Evolutionary conservation across 2,888 invertebrate species (phyloP), one percentile per base, ranked within the genome.

Genomic region (Acleris cristana): DNA sequence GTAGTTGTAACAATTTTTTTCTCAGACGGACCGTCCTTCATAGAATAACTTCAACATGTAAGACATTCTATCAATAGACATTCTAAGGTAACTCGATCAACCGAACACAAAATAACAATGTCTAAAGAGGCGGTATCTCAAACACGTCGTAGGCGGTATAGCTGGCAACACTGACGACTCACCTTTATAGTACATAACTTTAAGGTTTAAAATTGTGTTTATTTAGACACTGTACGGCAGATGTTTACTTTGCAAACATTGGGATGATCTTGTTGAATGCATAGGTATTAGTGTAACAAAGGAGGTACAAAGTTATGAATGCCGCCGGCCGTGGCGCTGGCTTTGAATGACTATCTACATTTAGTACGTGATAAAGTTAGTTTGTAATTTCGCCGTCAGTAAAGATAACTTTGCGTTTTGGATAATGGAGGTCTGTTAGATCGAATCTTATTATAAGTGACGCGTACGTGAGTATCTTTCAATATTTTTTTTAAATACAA

Each of bases 391-490:
- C 18, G 21, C n/a, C 10, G 18, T 0, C 23, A 52, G 56, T n/a
- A 34, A 56, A 48, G 12, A 8, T 34, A 66, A 45, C 23, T 66
- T 66, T 51, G 66, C 48, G 56, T 57, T 40, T 66, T 45, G 44
- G 34, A 89, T 86, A 87, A 88, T 82, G 73, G 82, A 74, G 18
- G 30, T 55, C 64, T 57, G 56, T 64, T 64, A 52, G 56, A 62
- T 80, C 80, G 83, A 86, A 87, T 88, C 85, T 84, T 88, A 85
- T 89, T 88, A 87, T 84, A 86, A 79, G 79, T 82, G 84, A 85
- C 82, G 81, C 77, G 79, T 74, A 79, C 76, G 79, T 70, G 77
- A 76, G 73, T 74, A 71, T 73, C 70, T 51, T 60, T 64, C 48
- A 64, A 65, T 58, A 66, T 70, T 73, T 64, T 69, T 64, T 61